Evolutionary conservation across 2,888 invertebrate species (phyloP), one percentile per base, ranked within the genome.

Genomic region (Allophyes oxyacanthae): DNA sequence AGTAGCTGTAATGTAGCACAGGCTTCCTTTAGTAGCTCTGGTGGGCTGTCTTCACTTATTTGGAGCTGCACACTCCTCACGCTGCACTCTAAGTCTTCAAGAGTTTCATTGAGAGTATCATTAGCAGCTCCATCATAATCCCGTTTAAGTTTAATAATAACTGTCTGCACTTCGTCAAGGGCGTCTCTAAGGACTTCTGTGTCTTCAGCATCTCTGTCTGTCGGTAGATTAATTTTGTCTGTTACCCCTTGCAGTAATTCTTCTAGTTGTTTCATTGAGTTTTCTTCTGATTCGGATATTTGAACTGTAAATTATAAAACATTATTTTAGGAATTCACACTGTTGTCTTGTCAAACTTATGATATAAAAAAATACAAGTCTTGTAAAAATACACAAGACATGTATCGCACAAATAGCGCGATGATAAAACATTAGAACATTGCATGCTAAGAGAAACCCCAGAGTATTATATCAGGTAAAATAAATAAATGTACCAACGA

Each of bases 31-130:
- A 94, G 77, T 48, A 92, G 77, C 20, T 88, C 87, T 8, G 87
- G 83, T 42, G 91, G 89, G 69, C 90, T 89, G 15, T 86, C 85
- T 79, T 93, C 92, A 73, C 87, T 88, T 43, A 92, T 88, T 69
- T 91, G 92, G 70, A 93, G 87, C 70, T 92, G 92, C 4, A 93
- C 91, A 85, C 92, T 93, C 74, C 93, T 91, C 78, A 93, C 91
- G 78, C 89, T 91, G 84, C 93, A 93, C 85, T 94, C 94, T 87
- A 94, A 88, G 75, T 94, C 94, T 72, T 92, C 90, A 72, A 95
- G 88, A 81, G 91, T 90, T 77, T 94, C 94, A 84, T 89, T 90
- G 66, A 93, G 86, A 77, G 86, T 81, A 60, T 92, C 91, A 78
- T 86, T 89, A 11, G 74, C 73, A 51, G 79, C 75, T 33, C 85